Percentiles rank a stretch among this genome's conserved stretches.
Evolutionary conservation across 2,888 invertebrate species (phyloP).

Genomic region (Latheticus oryzae): DNA sequence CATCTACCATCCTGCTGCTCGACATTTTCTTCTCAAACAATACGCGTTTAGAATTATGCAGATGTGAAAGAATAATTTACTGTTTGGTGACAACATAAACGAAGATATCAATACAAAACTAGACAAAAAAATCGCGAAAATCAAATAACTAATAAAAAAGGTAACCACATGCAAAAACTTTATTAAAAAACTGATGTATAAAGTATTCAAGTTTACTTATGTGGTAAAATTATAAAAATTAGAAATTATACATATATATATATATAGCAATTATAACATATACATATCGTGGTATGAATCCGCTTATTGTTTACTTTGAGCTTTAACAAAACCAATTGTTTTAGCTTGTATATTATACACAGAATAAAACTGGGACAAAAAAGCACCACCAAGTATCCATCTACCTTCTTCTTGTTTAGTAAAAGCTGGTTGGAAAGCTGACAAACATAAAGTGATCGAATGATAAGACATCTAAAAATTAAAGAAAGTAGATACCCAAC

Average conservation of each 20-base stretch:
- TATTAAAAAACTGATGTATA: no score
- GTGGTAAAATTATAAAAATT: no score
- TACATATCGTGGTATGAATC: no score
- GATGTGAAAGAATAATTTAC: slow-evolving; percentile 54
- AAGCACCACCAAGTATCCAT: slow-evolving; percentile 67
- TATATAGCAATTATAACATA: no score
- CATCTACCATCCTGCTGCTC: slow-evolving; percentile 50
- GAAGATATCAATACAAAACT: slow-evolving; percentile 3
- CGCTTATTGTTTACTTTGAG: no score
- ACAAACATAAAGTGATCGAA: slow-evolving; percentile 63
- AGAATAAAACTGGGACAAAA: slow-evolving; percentile 66
- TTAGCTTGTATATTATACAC: slow-evolving; percentile 64
- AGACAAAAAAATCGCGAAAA: neutral
- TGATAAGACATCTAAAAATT: slow-evolving; percentile 61
- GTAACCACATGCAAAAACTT: no score
- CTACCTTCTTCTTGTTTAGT: slow-evolving; percentile 46
- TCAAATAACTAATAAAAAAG: neutral
- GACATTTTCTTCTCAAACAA: slow-evolving; percentile 55
- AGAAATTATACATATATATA: no score
- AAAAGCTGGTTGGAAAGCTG: slow-evolving; percentile 61
- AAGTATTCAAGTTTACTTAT: no score
- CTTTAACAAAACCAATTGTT: slow-evolving; percentile 64
- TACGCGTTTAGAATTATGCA: slow-evolving; percentile 55
- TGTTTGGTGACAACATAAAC: slow-evolving; percentile 42
- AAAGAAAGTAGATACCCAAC: slow-evolving; percentile 15